A percentile compares a stretch with the other conserved stretches of the same genome.
Conservation (phyloP, 1,140 invertebrate species). For the Heliconius nattereri region DNA sequence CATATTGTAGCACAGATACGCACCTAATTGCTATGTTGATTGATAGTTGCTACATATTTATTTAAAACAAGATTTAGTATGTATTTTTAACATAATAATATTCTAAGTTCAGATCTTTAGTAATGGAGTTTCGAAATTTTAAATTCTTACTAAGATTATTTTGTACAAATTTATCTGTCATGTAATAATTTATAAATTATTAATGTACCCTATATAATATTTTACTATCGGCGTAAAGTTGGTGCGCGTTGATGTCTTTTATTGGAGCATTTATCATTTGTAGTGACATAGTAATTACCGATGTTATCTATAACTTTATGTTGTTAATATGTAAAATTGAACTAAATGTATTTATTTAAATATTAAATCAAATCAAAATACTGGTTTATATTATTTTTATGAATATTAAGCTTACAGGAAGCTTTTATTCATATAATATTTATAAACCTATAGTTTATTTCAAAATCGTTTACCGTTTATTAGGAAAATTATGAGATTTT, state of each 20-base stretch:
- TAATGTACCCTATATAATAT: background rate
- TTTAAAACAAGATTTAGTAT: too few species aligned
- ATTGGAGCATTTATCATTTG: constrained; percentile 4
- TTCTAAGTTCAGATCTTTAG: background rate
- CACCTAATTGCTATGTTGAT: too few species aligned
- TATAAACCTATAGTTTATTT: too few species aligned
- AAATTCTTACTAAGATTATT: background rate
- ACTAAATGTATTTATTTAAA: constrained; percentile 8
- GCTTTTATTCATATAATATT: background rate
- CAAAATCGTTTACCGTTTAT: too few species aligned
- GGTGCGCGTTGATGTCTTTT: constrained; percentile 44
- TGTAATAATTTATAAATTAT: background rate
- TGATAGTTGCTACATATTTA: too few species aligned
- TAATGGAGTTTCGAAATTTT: background rate
- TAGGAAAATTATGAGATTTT: too few species aligned
- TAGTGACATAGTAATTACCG: constrained; percentile 7
- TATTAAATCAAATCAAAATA: background rate
- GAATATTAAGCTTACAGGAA: background rate
- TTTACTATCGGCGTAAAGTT: background rate
- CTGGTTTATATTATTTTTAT: constrained; percentile 6
- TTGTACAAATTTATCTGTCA: background rate
- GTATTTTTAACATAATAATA: too few species aligned
- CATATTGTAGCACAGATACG: too few species aligned
- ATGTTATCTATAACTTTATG: constrained; percentile 10
- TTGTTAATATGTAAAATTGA: constrained; percentile 7